Conservation (phyloP, 1,140 invertebrate genomes). For the Eumeta japonica region DNA sequence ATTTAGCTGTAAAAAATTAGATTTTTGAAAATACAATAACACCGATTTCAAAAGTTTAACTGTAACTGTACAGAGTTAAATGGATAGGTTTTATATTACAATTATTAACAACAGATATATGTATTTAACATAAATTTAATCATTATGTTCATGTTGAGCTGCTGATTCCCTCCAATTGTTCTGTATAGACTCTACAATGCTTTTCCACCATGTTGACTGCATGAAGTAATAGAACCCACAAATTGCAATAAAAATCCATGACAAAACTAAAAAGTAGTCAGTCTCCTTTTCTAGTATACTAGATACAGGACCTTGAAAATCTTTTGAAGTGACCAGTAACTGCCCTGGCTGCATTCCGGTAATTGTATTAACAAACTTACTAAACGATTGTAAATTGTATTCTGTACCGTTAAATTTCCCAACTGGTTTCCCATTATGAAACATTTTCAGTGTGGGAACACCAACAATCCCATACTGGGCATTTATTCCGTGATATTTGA, state of each 20-base stretch:
- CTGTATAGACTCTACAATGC: conserved; percentile 79
- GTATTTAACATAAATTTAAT: conserved; percentile 32
- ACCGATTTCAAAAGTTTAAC: neutral
- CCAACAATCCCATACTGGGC: conserved; percentile 92
- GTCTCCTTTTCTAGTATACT: conserved; percentile 68
- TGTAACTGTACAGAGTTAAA: too few relatives aligned
- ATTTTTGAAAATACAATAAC: neutral
- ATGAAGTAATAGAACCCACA: conserved; percentile 76
- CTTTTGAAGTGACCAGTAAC: conserved; percentile 71
- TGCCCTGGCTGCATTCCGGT: conserved; percentile 68
- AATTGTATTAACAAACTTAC: conserved; percentile 76
- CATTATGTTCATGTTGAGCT: conserved; percentile 82
- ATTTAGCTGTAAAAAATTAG: neutral
- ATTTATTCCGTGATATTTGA: conserved; percentile 82
- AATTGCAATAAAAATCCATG: conserved; percentile 83
- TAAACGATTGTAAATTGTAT: conserved; percentile 77
- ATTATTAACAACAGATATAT: conserved; percentile 9
- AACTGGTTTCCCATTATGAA: conserved; percentile 87
- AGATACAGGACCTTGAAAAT: conserved; percentile 78
- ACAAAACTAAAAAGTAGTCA: conserved; percentile 80
- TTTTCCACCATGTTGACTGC: conserved; percentile 75
- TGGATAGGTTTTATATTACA: too few relatives aligned
- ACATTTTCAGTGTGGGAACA: conserved; percentile 87
- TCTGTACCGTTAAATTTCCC: conserved; percentile 85
- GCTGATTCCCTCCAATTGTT: conserved; percentile 90